Evolutionary conservation across 2,888 invertebrate species (phyloP).

Genomic region (Lamellibrachia columna): DNA sequence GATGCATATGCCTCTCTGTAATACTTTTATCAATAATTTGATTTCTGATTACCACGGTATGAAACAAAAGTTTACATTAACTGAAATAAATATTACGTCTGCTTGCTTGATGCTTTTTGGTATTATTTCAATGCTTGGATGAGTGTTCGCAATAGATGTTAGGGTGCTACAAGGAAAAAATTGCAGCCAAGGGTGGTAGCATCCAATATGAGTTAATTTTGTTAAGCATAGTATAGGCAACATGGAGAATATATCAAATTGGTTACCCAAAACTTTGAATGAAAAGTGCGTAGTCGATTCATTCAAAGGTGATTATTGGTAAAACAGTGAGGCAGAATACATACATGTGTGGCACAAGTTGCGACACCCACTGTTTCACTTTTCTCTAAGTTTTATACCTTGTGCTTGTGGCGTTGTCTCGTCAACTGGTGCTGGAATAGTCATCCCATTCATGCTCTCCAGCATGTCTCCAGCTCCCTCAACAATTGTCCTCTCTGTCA

Average conservation of each 20-base stretch:
- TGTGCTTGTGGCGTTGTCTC: neutral
- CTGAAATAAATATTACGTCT: neutral
- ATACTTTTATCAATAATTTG: neutral
- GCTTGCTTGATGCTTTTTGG: neutral
- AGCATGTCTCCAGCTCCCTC: constrained; percentile 34
- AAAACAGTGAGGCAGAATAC: constrained; percentile 6
- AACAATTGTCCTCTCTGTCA: constrained; percentile 39
- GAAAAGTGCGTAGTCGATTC: neutral
- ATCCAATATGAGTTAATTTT: neutral
- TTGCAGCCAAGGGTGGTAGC: neutral
- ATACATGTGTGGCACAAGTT: constrained; percentile 3
- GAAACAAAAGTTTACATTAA: neutral
- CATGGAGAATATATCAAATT: neutral
- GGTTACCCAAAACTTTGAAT: neutral
- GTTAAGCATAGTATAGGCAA: constrained; percentile 5
- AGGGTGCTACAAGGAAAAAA: neutral
- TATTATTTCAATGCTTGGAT: neutral
- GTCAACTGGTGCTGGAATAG: neutral
- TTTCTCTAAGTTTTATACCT: neutral
- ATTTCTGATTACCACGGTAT: neutral
- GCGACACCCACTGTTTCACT: neutral
- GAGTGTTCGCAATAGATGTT: neutral
- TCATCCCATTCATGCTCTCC: neutral
- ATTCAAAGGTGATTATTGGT: constrained; percentile 16
- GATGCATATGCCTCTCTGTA: constrained; percentile 11